Evolutionary conservation across 2,888 invertebrate genomes (phyloP), one percentile per base, ranked within the genome.

Genomic region (Catocala sponsa): DNA sequence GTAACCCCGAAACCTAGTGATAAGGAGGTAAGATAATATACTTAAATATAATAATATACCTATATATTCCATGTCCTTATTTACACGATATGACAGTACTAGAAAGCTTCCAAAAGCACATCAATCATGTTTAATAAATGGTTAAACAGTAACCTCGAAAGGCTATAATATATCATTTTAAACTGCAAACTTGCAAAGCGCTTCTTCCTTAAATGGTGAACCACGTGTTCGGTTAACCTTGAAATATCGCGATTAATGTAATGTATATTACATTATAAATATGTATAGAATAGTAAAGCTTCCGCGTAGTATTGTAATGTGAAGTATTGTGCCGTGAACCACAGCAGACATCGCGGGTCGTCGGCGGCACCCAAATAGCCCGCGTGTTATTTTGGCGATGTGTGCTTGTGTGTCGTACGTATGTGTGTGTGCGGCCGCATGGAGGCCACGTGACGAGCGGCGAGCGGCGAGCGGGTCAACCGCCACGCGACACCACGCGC

Each of bases 391-490:
- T 9, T 7, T 38, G 6, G 9, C 35, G 35, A 38, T 38, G 35
- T 38, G 6, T 38, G 35, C 35, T 5, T 38, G 6, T 0, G 33
- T 46, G 44, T 41, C n/a, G n/a, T n/a, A n/a, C n/a, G 50, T 6
- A 10, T 44, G 57, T 57, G 56, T 43, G 33, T 7, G 13, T 42
- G 35, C 6, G 13, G 35, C 51, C 51, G 25, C 58, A 44, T 58
- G 58, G 41, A 13, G 44, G 9, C 38, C 58, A 58, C 58, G 58
- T 58, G 58, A 58, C 38, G n/a, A 15, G 46, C 12, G 44, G 4
- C 38, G n/a, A 15, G 46, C 12, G 44, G 4, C 5, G 15, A 43
- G 44, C 51, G 50, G 44, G 51, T 57, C 50, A 57, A 44, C 44
- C 25, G 50, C 51, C 49, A 44, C 50, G 15, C 42, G 57, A 33